These are phyloP conservation scores for Tolmerus cingulatus DNA, from an alignment of 2,888 invertebrate species.

Conservation along the genomic window DNA sequence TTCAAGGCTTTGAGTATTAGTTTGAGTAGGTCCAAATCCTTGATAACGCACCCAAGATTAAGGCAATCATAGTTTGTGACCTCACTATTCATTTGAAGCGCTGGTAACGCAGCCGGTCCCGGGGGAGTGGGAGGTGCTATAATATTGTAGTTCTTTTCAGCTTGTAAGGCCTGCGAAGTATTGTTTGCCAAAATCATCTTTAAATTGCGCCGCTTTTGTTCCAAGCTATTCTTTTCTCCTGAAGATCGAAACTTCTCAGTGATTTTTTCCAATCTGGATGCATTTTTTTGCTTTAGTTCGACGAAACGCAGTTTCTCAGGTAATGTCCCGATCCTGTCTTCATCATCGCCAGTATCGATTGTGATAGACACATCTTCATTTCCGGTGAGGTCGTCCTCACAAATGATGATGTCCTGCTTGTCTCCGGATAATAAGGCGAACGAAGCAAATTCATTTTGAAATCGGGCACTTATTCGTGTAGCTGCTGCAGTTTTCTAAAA, in stretches of 20 bases:
- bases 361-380: neutral
- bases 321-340: neutral
- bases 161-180: neutral
- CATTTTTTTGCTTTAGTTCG: neutral
- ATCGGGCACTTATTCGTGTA: constrained; percentile 9
- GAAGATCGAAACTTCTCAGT: neutral
- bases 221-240: constrained; percentile 34
- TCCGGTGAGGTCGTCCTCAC: neutral
- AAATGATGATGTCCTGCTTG: neutral
- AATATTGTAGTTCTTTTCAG: neutral
- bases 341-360: neutral
- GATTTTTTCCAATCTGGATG: neutral
- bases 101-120: neutral
- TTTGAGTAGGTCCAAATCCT: constrained; percentile 60
- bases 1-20: constrained; percentile 62
- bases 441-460: constrained; percentile 44
- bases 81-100: neutral
- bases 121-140: neutral
- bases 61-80: constrained; percentile 53
- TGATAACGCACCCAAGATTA: constrained; percentile 60
- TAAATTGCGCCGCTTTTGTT: constrained; percentile 57
- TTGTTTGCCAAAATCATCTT: constrained; percentile 56
- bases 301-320: neutral
- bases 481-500: constrained; percentile 17
- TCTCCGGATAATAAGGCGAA: constrained; percentile 37